These are phyloP conservation scores for Ischnus inquisitorius DNA, from an alignment of 2,888 invertebrate genomes.

Conservation along the genomic window DNA sequence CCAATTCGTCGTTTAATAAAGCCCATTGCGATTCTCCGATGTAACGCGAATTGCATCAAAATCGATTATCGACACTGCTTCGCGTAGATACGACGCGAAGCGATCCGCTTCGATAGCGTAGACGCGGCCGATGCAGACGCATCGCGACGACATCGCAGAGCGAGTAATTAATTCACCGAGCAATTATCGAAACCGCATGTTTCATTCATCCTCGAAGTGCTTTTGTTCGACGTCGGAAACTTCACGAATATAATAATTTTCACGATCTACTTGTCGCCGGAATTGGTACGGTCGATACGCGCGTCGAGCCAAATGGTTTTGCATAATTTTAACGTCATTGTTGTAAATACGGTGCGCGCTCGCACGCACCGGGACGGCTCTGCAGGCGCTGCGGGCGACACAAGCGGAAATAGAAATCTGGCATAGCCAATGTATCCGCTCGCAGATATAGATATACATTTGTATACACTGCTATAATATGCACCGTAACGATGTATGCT, in stretches of 20 bases:
- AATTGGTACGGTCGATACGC: conserved; percentile 27
- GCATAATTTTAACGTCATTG: conserved; percentile 64
- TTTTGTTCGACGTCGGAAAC: conserved; percentile 21
- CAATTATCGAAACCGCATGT: conserved; percentile 50
- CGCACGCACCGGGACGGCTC: no score
- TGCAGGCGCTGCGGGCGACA: conserved; percentile 32
- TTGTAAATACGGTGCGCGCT: conserved; percentile 41
- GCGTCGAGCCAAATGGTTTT: conserved; percentile 37
- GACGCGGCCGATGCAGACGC: neutral
- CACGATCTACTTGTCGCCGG: conserved; percentile 38
- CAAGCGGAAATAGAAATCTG: conserved; percentile 66
- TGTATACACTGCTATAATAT: conserved; percentile 10
- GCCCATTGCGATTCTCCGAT: no score
- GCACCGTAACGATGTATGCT: neutral
- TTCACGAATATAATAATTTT: conserved; percentile 40
- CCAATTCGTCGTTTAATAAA: neutral
- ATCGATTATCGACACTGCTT: no score
- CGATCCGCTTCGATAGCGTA: no score
- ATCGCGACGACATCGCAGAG: neutral
- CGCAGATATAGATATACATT: conserved; percentile 11
- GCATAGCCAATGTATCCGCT: conserved; percentile 64
- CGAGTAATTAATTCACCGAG: neutral
- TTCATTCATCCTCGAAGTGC: conserved; percentile 49
- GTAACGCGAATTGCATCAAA: no score
- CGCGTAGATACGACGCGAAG: no score